These are phyloP conservation scores for Pituophis catenifer DNA, from an alignment of 2,113 vertebrate species.

Conservation along the genomic window DNA sequence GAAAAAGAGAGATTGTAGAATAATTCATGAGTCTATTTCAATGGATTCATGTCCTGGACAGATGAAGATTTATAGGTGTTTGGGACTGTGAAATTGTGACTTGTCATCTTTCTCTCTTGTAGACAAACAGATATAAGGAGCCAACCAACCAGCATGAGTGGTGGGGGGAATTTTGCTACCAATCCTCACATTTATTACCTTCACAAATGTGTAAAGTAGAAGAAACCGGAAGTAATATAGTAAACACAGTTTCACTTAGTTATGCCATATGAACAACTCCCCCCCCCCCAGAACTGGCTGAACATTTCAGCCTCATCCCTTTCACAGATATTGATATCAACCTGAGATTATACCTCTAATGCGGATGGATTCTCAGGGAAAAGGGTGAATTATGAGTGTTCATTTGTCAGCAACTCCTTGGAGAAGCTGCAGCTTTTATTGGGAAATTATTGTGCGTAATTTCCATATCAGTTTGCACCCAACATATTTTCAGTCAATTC, in stretches of 20 bases:
- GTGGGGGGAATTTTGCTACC: background rate
- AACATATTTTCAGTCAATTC: background rate
- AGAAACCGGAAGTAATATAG: background rate
- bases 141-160: constrained; percentile 80
- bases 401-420: background rate
- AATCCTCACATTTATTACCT: background rate
- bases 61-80: background rate
- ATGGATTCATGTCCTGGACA: background rate
- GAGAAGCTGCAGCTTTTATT: background rate
- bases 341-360: background rate
- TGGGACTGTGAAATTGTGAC: background rate
- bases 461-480: background rate
- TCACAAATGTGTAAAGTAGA: background rate
- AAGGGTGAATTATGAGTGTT: background rate
- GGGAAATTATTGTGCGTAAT: background rate
- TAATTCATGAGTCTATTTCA: background rate
- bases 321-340: background rate
- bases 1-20: too few relatives aligned
- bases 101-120: background rate
- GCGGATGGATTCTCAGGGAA: background rate
- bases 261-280: background rate
- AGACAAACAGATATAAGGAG: constrained; percentile 78
- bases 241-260: background rate
- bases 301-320: background rate
- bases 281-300: background rate